These are phyloP conservation scores for Zoanthus sansibaricus DNA, from an alignment of 92 coral and sea anemone genomes.

Conservation along the genomic window DNA sequence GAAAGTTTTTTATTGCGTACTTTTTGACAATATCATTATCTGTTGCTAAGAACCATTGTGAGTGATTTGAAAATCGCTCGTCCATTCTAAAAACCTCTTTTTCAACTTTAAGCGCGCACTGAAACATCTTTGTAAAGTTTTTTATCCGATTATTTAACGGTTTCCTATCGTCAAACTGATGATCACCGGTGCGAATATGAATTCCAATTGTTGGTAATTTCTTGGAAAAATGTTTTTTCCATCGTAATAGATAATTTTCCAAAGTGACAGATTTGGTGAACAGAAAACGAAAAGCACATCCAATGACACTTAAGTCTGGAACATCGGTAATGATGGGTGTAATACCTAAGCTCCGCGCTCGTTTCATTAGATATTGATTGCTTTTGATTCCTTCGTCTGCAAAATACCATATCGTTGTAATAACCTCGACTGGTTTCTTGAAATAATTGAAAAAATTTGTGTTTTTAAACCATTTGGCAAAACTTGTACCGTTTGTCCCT, in stretches of 20 bases:
- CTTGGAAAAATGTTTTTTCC: slow-evolving; percentile 51
- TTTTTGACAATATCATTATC: slow-evolving; percentile 73
- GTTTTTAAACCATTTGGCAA: slow-evolving; percentile 66
- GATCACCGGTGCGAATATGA: slow-evolving; percentile 88
- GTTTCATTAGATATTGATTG: slow-evolving; percentile 72
- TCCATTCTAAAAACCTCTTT: slow-evolving; percentile 40
- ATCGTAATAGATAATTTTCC: slow-evolving; percentile 51
- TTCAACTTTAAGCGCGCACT: slow-evolving; percentile 80
- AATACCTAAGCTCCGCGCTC: slow-evolving; percentile 70
- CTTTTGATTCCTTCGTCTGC: slow-evolving; percentile 75
- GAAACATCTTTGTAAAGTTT: slow-evolving; percentile 60
- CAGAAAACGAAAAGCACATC: slow-evolving; percentile 89
- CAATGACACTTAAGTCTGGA: slow-evolving; percentile 73
- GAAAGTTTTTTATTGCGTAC: slow-evolving; percentile 64
- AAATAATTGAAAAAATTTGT: slow-evolving; percentile 71
- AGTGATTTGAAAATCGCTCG: slow-evolving; percentile 22
- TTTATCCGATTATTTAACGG: slow-evolving; percentile 60
- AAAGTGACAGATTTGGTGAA: slow-evolving; percentile 75
- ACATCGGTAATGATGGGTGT: slow-evolving; percentile 64
- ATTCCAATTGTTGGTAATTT: slow-evolving; percentile 74
- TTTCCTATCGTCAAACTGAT: slow-evolving; percentile 72
- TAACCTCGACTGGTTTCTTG: slow-evolving; percentile 70
- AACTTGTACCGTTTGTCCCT: slow-evolving; percentile 62
- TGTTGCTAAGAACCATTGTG: slow-evolving; percentile 88
- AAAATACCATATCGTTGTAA: slow-evolving; percentile 88